These are phyloP conservation scores for Aphidius colemani DNA, from an alignment of 2,888 invertebrate genomes.

Conservation along the genomic window DNA sequence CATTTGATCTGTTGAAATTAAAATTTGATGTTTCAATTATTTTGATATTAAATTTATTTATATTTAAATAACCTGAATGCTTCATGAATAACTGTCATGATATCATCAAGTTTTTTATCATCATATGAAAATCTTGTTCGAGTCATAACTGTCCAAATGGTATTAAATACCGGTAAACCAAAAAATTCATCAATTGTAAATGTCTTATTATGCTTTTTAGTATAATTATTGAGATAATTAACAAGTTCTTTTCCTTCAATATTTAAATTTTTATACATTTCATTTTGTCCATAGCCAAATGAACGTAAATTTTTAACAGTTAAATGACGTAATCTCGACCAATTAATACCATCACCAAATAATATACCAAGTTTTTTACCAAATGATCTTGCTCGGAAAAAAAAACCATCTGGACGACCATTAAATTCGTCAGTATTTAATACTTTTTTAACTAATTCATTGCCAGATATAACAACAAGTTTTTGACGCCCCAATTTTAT, in stretches of 20 bases:
- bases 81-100: constrained; percentile 67
- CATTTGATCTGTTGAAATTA: constrained; percentile 61
- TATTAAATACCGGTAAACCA: constrained; percentile 70
- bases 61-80: constrained; percentile 62
- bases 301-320: constrained; percentile 68
- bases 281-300: constrained; percentile 68
- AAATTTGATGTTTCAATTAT: constrained; percentile 1
- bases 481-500: constrained; percentile 68
- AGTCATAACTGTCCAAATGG: constrained; percentile 73
- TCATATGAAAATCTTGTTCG: constrained; percentile 69
- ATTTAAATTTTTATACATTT: constrained; percentile 67
- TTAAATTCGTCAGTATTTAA: constrained; percentile 69
- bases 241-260: constrained; percentile 65
- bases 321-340: constrained; percentile 72
- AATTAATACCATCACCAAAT: constrained; percentile 70
- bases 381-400: constrained; percentile 70
- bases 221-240: constrained; percentile 55
- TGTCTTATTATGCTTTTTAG: constrained; percentile 38
- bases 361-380: constrained; percentile 71
- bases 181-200: constrained; percentile 64
- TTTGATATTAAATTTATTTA: background rate
- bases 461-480: constrained; percentile 68
- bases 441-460: constrained; percentile 67
- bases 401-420: constrained; percentile 74
- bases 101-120: constrained; percentile 63